These are phyloP conservation scores for Tryphoninae sp. DNA, from an alignment of 2,888 invertebrate species.

Conservation along the genomic window DNA sequence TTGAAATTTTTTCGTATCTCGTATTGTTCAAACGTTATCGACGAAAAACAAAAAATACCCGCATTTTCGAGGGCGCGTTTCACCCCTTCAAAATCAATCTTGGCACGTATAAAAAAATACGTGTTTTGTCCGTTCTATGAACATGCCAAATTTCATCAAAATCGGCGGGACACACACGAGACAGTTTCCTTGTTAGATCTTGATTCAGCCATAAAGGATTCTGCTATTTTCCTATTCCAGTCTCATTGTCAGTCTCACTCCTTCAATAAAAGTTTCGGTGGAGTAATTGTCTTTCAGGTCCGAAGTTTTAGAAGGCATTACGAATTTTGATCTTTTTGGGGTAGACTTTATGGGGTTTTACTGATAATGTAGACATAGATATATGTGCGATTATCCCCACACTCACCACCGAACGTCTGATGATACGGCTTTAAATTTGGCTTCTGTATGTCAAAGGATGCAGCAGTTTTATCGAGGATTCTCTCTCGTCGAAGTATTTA, in stretches of 20 bases:
- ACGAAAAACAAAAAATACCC: no score
- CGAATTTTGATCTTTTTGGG: slow-evolving; percentile 23
- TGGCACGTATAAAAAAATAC: no score
- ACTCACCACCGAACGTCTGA: not conserved
- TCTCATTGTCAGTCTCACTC: not conserved
- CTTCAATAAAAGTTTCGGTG: not conserved
- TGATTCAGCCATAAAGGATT: not conserved
- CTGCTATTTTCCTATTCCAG: not conserved
- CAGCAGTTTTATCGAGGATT: not conserved
- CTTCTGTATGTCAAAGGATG: slow-evolving; percentile 7
- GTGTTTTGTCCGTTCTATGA: no score
- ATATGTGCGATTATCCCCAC: not conserved
- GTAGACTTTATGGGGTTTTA: not conserved
- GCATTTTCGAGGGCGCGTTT: no score
- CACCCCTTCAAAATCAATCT: no score
- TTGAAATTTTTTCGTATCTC: no score
- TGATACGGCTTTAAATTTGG: slow-evolving; percentile 31
- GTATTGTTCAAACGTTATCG: no score
- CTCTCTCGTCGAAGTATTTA: slow-evolving; percentile 1
- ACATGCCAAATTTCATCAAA: no score
- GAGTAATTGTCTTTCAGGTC: not conserved
- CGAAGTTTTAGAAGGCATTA: not conserved
- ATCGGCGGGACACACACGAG: no score
- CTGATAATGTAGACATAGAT: not conserved
- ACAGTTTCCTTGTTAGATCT: not conserved